Evolutionary conservation across 2,113 vertebrate genomes (phyloP).

Genomic region (Aix galericulata): DNA sequence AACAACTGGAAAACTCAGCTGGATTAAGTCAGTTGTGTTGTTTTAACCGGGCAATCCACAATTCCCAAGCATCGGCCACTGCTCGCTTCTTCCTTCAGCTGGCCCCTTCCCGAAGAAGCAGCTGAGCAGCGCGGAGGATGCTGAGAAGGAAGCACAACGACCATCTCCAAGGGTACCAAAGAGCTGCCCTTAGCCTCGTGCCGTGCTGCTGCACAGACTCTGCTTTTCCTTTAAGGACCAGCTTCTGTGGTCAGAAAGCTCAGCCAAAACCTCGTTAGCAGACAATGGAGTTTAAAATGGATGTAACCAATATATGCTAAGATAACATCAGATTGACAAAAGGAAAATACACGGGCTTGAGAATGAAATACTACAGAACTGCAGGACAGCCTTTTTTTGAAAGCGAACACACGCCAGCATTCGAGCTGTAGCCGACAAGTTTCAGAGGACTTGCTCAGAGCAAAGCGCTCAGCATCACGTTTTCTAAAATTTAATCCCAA

Average conservation of each 20-base stretch:
- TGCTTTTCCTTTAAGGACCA: neutral
- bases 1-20: neutral
- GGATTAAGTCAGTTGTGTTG: neutral
- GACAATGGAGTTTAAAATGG: neutral
- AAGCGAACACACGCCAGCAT: neutral
- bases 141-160: neutral
- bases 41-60: neutral
- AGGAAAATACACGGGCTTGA: neutral
- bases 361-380: neutral
- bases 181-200: neutral
- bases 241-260: neutral
- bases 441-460: fast-evolving
- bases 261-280: neutral
- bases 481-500: neutral
- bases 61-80: neutral
- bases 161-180: neutral
- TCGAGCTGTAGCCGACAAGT: fast-evolving
- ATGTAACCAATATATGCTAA: neutral
- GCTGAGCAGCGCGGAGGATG: neutral
- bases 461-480: neutral
- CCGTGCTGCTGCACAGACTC: neutral
- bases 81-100: neutral
- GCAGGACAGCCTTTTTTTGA: neutral
- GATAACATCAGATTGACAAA: neutral
- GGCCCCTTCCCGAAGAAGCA: neutral